A percentile compares a stretch with the other conserved stretches of the same genome.
phyloP scores from a whole-genome alignment of 2,113 vertebrate species.

The Fukomys damarensis region DNA sequence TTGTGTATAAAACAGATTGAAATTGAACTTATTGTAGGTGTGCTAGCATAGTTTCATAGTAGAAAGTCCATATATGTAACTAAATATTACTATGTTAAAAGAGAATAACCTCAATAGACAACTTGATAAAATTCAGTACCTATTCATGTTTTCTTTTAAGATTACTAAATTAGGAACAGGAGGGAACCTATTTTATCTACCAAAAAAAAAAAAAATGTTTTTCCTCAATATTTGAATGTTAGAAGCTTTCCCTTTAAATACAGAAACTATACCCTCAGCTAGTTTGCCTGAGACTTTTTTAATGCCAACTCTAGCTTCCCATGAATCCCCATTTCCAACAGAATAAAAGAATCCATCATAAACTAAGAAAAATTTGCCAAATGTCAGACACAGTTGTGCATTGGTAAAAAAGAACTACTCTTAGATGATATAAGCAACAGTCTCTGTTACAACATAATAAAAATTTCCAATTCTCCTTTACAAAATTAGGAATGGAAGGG shows the following conservation, averaged over 20 bases:
- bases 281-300: neutral
- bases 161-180: neutral
- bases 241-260: slow-evolving; percentile 39
- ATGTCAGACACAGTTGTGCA: slow-evolving; percentile 92
- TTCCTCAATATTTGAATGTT: slow-evolving; percentile 7
- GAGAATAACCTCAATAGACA: neutral
- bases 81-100: slow-evolving; percentile 26
- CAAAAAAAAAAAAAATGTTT: neutral
- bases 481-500: slow-evolving; percentile 87
- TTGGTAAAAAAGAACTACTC: slow-evolving; percentile 92
- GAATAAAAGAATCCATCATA: slow-evolving; percentile 95
- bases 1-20: neutral
- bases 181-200: neutral
- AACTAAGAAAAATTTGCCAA: slow-evolving; percentile 94
- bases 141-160: neutral
- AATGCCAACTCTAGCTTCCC: neutral
- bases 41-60: slow-evolving; percentile 32
- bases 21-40: neutral
- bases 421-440: slow-evolving; percentile 92
- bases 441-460: slow-evolving; percentile 90
- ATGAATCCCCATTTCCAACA: slow-evolving; percentile 27
- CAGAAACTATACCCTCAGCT: slow-evolving; percentile 64
- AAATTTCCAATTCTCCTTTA: slow-evolving; percentile 93
- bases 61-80: slow-evolving; percentile 35
- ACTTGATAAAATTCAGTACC: neutral